phyloP scores from a whole-genome alignment of 1,140 invertebrate genomes.

The Anagrus nilaparvatae region DNA sequence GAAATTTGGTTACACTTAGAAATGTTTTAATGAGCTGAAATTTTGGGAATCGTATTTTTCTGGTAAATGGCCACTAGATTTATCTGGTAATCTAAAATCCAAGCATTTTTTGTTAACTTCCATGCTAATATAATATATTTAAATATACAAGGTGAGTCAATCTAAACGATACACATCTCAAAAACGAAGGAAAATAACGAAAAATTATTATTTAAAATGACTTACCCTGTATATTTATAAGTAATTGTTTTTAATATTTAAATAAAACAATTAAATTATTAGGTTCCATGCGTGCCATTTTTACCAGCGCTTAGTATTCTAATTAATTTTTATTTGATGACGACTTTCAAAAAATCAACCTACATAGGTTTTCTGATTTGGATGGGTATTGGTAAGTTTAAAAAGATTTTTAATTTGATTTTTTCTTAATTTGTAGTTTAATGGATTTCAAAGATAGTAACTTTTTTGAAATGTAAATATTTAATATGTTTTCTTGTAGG shows the following conservation, averaged over 20 bases:
- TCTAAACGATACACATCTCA: neutral
- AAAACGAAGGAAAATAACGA: neutral
- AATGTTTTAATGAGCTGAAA: no score
- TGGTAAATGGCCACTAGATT: no score
- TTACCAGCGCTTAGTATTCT: constrained; percentile 55
- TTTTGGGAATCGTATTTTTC: no score
- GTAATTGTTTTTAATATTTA: no score
- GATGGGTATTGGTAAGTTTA: constrained; percentile 33
- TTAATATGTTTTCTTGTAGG: constrained; percentile 12
- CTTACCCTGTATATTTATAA: no score
- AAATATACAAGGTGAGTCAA: neutral
- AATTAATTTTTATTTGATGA: constrained; percentile 58
- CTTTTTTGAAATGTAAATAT: neutral
- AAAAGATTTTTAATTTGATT: neutral
- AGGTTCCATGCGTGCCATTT: constrained; percentile 58
- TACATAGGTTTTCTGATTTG: constrained; percentile 57
- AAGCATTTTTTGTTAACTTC: neutral
- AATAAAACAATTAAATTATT: no score
- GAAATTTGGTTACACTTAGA: no score
- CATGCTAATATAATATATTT: neutral
- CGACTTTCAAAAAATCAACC: constrained; percentile 49
- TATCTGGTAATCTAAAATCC: no score
- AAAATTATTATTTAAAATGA: no score
- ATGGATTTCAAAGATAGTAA: neutral
- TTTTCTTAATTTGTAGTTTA: no score